These are phyloP conservation scores for Bucco capensis DNA, from an alignment of 2,113 vertebrate genomes.

Conservation along the genomic window DNA sequence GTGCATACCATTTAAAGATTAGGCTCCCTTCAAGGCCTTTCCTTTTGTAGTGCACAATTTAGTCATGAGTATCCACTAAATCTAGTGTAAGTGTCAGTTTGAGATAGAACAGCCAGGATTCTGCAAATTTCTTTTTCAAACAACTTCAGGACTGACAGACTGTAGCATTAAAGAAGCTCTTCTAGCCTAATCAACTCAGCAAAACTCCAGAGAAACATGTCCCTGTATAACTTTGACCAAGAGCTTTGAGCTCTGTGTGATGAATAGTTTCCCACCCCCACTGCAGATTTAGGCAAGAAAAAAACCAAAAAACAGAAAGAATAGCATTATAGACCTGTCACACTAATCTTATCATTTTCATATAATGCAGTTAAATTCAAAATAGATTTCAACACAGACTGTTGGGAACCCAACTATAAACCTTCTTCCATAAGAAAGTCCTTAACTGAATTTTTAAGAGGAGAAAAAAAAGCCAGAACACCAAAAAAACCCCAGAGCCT, in stretches of 20 bases:
- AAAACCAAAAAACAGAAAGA: neutral
- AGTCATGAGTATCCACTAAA: constrained; percentile 47
- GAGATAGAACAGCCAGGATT: constrained; percentile 52
- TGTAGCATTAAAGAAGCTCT: constrained; percentile 20
- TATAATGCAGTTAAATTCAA: constrained; percentile 12
- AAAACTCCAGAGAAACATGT: constrained; percentile 16
- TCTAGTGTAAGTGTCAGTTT: constrained; percentile 49
- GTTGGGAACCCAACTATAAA: neutral
- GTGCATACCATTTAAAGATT: constrained; percentile 47
- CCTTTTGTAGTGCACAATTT: constrained; percentile 50
- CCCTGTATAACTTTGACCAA: neutral
- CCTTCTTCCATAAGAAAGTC: neutral
- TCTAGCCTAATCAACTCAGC: neutral
- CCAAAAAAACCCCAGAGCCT: neutral
- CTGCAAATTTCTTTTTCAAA: constrained; percentile 51
- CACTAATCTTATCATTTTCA: constrained; percentile 24
- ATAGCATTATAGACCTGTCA: constrained; percentile 5
- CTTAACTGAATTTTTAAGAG: neutral
- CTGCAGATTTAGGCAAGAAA: neutral
- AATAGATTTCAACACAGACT: constrained; percentile 18
- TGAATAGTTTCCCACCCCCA: neutral
- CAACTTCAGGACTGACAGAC: neutral
- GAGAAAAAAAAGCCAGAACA: too few species aligned
- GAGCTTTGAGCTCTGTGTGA: neutral
- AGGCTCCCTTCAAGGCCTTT: constrained; percentile 27